Evolutionary conservation across 1,140 invertebrate species (phyloP).

Genomic region (Megathymus violae): DNA sequence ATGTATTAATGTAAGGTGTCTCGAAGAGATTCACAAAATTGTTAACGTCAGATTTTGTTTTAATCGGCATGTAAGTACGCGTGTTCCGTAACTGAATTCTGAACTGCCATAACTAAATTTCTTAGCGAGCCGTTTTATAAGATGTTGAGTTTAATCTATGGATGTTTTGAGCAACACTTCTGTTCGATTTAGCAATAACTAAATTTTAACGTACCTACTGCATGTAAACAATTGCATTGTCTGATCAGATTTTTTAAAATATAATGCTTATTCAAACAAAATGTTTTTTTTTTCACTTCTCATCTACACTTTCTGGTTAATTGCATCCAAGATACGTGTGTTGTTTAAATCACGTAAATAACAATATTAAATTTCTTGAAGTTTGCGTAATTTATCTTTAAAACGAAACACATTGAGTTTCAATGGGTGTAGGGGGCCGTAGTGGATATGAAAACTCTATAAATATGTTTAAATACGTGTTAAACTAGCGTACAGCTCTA

Average conservation of each 20-base stretch:
- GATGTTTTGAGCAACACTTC: slow-evolving; percentile 18
- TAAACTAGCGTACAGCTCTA: too few relatives aligned
- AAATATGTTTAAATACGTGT: too few relatives aligned
- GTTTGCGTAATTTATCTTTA: too few relatives aligned
- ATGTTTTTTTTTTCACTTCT: slow-evolving; percentile 8
- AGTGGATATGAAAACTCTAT: too few relatives aligned
- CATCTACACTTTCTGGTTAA: too few relatives aligned
- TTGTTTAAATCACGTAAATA: too few relatives aligned
- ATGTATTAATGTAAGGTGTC: slow-evolving; percentile 38
- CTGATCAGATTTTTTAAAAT: slow-evolving; percentile 59
- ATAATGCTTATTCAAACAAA: slow-evolving; percentile 52
- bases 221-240: slow-evolving; percentile 51
- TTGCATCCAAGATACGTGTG: too few relatives aligned
- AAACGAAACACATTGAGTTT: too few relatives aligned
- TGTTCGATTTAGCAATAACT: slow-evolving; percentile 6
- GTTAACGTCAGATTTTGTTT: slow-evolving; percentile 6
- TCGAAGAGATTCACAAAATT: slow-evolving; percentile 38
- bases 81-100: slow-evolving; percentile 26
- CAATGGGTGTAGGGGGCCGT: too few relatives aligned
- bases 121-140: slow-evolving; percentile 11
- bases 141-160: slow-evolving; percentile 9
- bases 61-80: slow-evolving; percentile 22
- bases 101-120: slow-evolving; percentile 42
- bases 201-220: slow-evolving; percentile 28
- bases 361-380: too few relatives aligned